A percentile compares a stretch with the other conserved stretches of the same genome.
Conservation (phyloP, 2,113 vertebrate genomes). For the Miniopterus natalensis region DNA sequence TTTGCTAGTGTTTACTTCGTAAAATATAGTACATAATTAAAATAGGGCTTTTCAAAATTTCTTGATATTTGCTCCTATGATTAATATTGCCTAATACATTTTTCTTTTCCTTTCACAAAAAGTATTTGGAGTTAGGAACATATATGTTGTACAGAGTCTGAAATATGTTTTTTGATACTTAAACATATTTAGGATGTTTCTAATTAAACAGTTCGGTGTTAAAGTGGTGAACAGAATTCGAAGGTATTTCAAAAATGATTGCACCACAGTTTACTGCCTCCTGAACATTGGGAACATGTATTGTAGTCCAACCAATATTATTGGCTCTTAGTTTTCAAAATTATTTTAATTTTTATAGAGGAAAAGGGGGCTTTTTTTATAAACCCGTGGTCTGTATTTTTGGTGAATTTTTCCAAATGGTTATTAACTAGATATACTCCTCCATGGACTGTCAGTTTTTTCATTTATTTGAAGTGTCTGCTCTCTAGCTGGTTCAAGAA, state of each 20-base stretch:
- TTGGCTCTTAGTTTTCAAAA: slow-evolving; percentile 6
- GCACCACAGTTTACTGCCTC: background rate
- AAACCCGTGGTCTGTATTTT: background rate
- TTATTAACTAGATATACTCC: background rate
- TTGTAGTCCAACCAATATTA: background rate
- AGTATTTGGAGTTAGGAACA: background rate
- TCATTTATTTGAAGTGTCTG: background rate
- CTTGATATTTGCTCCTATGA: background rate
- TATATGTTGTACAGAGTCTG: background rate
- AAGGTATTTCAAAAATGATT: background rate
- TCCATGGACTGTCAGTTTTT: background rate
- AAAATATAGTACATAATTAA: slow-evolving; percentile 26
- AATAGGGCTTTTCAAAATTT: background rate
- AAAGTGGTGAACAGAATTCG: background rate
- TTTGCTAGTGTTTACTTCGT: background rate
- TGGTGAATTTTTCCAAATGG: background rate
- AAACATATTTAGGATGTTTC: background rate
- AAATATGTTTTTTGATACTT: background rate
- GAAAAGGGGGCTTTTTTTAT: background rate
- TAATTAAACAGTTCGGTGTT: background rate
- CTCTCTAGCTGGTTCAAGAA: background rate
- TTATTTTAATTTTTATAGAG: background rate
- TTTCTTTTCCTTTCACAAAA: background rate
- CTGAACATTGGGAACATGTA: background rate
- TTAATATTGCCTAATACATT: background rate